phyloP scores from a whole-genome alignment of 1,140 invertebrate genomes.

The Zaprionus lachaisei region DNA sequence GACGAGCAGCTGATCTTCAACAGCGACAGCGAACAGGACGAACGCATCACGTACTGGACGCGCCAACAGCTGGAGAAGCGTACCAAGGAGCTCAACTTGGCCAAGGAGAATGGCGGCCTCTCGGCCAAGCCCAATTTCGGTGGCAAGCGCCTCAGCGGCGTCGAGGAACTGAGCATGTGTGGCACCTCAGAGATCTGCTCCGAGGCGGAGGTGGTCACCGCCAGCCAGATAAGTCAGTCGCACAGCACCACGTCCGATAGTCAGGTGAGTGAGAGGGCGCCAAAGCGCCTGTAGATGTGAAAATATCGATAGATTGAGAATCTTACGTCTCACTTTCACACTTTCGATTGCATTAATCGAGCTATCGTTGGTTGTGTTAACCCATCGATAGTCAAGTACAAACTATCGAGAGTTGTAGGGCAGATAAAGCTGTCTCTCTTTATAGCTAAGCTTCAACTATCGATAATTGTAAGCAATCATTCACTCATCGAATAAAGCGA shows the following conservation, averaged over 20 bases:
- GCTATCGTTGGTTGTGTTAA: not conserved
- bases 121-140: slow-evolving; percentile 83
- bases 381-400: not conserved
- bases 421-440: too few relatives aligned
- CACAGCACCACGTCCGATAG: slow-evolving; percentile 90
- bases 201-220: slow-evolving; percentile 81
- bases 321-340: too few relatives aligned
- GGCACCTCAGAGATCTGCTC: slow-evolving; percentile 84
- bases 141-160: slow-evolving; percentile 70
- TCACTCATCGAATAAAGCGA: too few relatives aligned
- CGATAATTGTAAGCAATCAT: not conserved
- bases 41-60: slow-evolving; percentile 89
- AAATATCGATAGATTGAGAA: not conserved
- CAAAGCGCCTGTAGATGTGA: not conserved
- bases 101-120: slow-evolving; percentile 77
- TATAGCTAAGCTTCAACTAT: not conserved
- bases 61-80: slow-evolving; percentile 88
- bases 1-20: slow-evolving; percentile 77
- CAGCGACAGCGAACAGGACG: slow-evolving; percentile 85
- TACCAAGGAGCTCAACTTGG: slow-evolving; percentile 87
- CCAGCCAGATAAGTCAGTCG: slow-evolving; percentile 88
- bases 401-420: not conserved
- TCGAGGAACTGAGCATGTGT: slow-evolving; percentile 84
- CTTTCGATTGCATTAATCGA: not conserved
- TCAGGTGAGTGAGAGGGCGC: slow-evolving; percentile 86